phyloP scores from a whole-genome alignment of 1,140 invertebrate genomes.

The Asbolus verrucosus region DNA sequence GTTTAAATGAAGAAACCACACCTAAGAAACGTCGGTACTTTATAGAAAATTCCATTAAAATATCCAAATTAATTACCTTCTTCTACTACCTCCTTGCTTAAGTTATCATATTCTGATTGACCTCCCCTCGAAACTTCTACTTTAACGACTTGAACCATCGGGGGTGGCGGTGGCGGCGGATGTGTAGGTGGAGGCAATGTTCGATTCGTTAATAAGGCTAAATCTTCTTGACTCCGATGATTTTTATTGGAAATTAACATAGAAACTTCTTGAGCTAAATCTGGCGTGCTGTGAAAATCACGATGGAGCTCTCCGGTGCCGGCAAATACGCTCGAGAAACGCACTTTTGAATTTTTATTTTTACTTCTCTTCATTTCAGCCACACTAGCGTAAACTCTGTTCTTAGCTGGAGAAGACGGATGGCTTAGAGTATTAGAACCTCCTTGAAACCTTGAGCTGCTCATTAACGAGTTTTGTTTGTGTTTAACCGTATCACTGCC shows the following conservation, averaged over 20 bases:
- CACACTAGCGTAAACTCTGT: conserved; percentile 90
- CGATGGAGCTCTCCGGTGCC: conserved; percentile 78
- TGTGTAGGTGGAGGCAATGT: conserved; percentile 76
- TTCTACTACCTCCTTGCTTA: conserved; percentile 57
- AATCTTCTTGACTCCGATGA: conserved; percentile 83
- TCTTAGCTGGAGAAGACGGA: conserved; percentile 75
- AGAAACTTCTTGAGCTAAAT: conserved; percentile 71
- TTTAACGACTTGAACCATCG: conserved; percentile 79
- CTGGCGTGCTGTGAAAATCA: conserved; percentile 90
- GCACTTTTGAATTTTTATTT: conserved; percentile 70
- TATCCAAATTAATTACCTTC: no score
- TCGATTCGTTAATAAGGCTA: conserved; percentile 68
- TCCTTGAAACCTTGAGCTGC: conserved; percentile 78
- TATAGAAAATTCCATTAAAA: no score
- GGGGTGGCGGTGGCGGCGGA: conserved; percentile 77
- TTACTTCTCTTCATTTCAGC: conserved; percentile 92
- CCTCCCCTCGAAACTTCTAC: conserved; percentile 71
- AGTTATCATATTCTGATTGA: conserved; percentile 61
- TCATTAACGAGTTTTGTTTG: conserved; percentile 74
- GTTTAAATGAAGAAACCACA: conserved; percentile 87
- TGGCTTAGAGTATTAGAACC: conserved; percentile 65
- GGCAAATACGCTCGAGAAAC: conserved; percentile 68
- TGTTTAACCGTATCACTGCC: conserved; percentile 58
- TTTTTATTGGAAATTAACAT: conserved; percentile 58
- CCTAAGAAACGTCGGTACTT: no score